Evolutionary conservation across 2,797 vertebrate species (phyloP).

Genomic region (Sebastes jordani): DNA sequence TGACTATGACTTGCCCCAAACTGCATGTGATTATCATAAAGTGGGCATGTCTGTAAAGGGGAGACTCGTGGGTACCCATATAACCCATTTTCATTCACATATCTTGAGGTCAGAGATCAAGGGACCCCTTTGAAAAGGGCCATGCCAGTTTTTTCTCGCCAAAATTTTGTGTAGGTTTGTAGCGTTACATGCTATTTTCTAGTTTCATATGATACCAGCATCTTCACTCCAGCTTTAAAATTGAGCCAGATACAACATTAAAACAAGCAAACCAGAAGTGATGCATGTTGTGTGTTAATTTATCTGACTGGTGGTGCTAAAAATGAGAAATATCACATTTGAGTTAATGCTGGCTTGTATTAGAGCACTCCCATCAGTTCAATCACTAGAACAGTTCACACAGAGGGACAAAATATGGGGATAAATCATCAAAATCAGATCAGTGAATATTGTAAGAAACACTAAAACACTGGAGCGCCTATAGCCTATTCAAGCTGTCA

Average conservation of each 20-base stretch:
- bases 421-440: background rate
- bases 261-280: background rate
- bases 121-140: too few relatives aligned
- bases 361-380: background rate
- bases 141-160: too few relatives aligned
- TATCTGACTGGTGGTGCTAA: background rate
- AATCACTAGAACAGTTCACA: background rate
- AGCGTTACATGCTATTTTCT: too few relatives aligned
- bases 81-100: too few relatives aligned
- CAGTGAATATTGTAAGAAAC: background rate
- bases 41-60: too few relatives aligned
- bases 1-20: too few relatives aligned
- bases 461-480: background rate
- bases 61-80: too few relatives aligned
- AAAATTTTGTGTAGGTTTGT: fast-evolving
- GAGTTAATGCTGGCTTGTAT: background rate
- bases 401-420: background rate
- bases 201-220: too few relatives aligned
- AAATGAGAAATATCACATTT: background rate
- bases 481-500: background rate
- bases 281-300: background rate
- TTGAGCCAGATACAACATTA: too few relatives aligned
- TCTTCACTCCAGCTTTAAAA: too few relatives aligned
- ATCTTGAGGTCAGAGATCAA: too few relatives aligned
- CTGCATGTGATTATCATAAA: too few relatives aligned